Percentiles rank a stretch among this genome's conserved stretches.
Evolutionary conservation across 2,888 invertebrate genomes (phyloP).

Genomic region (Argyresthia goedartella): DNA sequence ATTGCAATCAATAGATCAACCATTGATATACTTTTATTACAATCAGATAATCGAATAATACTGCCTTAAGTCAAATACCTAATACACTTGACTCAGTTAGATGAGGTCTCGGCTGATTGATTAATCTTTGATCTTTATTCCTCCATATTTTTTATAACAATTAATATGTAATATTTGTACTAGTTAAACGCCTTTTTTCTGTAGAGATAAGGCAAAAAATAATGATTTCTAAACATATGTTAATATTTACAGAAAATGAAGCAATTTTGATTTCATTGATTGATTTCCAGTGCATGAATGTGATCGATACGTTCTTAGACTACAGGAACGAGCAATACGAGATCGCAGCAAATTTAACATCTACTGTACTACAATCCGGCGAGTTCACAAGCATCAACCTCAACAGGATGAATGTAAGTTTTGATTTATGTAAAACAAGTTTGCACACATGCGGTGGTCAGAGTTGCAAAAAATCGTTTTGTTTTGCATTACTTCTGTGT

Average conservation of each 20-base stretch:
- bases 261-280: no score
- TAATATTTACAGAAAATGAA: no score
- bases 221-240: no score
- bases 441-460: no score
- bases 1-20: no score
- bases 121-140: not conserved
- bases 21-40: no score
- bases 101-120: not conserved
- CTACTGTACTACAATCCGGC: slow-evolving; percentile 73
- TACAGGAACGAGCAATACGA: slow-evolving; percentile 72
- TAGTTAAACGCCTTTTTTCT: no score
- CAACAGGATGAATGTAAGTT: slow-evolving; percentile 73
- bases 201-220: no score
- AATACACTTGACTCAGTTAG: not conserved
- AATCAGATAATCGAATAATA: not conserved
- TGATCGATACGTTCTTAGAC: slow-evolving; percentile 75
- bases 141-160: no score
- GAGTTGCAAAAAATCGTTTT: no score
- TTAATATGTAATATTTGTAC: not conserved
- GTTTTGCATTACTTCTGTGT: no score
- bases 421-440: not conserved
- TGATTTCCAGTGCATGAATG: slow-evolving; percentile 59
- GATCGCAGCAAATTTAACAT: slow-evolving; percentile 49
- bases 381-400: slow-evolving; percentile 85
- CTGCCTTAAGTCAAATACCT: not conserved